phyloP scores from a whole-genome alignment of 2,888 invertebrate species.

The Lysandra bellargus region DNA sequence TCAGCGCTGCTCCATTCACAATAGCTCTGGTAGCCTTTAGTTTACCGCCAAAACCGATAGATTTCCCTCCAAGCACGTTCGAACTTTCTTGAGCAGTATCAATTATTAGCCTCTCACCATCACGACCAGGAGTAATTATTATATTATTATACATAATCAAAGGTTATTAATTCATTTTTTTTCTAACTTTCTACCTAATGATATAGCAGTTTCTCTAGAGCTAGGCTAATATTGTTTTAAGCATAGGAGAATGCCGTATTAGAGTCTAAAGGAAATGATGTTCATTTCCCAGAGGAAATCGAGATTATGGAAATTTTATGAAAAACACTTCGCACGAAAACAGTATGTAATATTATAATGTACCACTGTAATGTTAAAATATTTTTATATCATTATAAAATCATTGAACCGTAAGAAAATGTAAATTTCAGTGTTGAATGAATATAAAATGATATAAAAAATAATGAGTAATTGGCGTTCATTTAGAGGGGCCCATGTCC shows the following conservation, averaged over 20 bases:
- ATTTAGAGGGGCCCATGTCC: too few relatives aligned
- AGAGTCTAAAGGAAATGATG: constrained; percentile 15
- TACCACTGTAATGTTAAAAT: too few relatives aligned
- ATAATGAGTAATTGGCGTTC: too few relatives aligned
- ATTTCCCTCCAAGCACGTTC: constrained; percentile 15
- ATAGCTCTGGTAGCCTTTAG: not conserved
- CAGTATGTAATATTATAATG: not conserved
- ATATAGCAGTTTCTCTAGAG: constrained; percentile 23
- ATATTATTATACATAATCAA: constrained; percentile 27
- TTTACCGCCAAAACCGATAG: not conserved
- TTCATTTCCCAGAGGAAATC: constrained; percentile 24
- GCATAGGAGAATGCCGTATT: constrained; percentile 2
- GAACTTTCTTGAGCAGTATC: constrained; percentile 21
- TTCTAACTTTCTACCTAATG: constrained; percentile 30
- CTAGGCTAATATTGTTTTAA: constrained; percentile 20
- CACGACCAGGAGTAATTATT: constrained; percentile 19
- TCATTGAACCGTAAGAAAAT: too few relatives aligned
- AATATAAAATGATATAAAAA: too few relatives aligned
- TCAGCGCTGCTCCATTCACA: too few relatives aligned
- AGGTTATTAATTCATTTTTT: constrained; percentile 26
- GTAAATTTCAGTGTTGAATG: too few relatives aligned
- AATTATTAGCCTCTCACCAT: constrained; percentile 17
- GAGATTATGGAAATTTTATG: not conserved
- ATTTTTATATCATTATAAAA: too few relatives aligned
- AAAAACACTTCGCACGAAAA: constrained; percentile 11